These are phyloP conservation scores for Furnarius figulus DNA, from an alignment of 2,113 vertebrate genomes.

Conservation along the genomic window DNA sequence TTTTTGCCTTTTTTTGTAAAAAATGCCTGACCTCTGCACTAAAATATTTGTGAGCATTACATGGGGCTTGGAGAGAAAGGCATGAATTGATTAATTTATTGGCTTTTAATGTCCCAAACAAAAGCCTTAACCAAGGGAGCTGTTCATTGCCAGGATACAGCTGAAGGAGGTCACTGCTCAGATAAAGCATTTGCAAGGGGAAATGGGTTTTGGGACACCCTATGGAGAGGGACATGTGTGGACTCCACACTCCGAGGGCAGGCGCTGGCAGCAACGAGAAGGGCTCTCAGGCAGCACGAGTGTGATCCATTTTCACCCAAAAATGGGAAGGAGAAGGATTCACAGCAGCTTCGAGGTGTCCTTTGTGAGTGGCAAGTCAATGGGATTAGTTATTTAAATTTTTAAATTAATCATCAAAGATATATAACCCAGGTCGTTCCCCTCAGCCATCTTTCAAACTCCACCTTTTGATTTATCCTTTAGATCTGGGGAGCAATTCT, in stretches of 20 bases:
- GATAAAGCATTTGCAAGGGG: not conserved
- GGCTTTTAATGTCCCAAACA: not conserved
- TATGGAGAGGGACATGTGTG: not conserved
- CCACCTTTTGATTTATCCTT: not conserved
- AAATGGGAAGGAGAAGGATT: not conserved
- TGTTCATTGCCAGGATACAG: not conserved
- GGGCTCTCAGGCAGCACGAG: not conserved
- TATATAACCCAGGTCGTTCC: not conserved
- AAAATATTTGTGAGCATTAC: not conserved
- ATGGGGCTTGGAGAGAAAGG: not conserved
- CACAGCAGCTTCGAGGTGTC: not conserved
- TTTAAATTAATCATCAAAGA: not conserved
- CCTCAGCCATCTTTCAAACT: not conserved
- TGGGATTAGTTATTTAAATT: not conserved
- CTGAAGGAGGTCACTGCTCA: not conserved
- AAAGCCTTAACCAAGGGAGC: not conserved
- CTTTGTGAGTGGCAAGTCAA: not conserved
- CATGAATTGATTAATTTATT: not conserved
- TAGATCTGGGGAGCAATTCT: not conserved
- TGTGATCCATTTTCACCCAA: not conserved
- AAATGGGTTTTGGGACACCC: not conserved
- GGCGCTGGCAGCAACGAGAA: not conserved
- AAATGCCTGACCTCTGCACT: not conserved
- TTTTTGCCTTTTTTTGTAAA: not conserved
- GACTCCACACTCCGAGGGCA: not conserved